A percentile compares a stretch with the other conserved stretches of the same genome.
Evolutionary conservation across 2,797 vertebrate genomes (phyloP).

Genomic region (Passerculus sandwichensis): DNA sequence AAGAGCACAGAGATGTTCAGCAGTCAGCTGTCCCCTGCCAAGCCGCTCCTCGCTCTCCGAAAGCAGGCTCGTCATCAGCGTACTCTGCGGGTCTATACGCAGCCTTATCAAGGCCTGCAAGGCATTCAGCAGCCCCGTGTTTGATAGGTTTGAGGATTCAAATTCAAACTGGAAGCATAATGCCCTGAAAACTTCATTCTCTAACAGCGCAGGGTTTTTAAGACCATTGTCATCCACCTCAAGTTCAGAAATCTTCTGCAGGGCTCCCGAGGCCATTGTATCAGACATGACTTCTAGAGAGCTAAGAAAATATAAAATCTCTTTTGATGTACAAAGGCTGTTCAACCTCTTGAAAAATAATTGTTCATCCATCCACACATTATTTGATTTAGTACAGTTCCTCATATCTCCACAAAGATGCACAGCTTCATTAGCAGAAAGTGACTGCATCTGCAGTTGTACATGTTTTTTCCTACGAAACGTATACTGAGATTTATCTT

Average conservation of each 20-base stretch:
- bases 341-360: constrained; percentile 72
- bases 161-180: constrained; percentile 84
- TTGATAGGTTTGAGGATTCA: constrained; percentile 77
- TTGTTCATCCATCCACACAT: constrained; percentile 69
- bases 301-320: constrained; percentile 81
- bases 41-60: constrained; percentile 83
- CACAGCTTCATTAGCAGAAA: constrained; percentile 48
- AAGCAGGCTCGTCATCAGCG: constrained; percentile 80
- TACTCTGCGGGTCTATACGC: constrained; percentile 80
- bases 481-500: not conserved
- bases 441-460: constrained; percentile 68
- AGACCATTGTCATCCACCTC: constrained; percentile 66
- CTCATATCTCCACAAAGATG: constrained; percentile 63
- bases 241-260: constrained; percentile 86
- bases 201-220: constrained; percentile 74
- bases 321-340: constrained; percentile 72
- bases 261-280: constrained; percentile 78
- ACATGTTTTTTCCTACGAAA: constrained; percentile 48
- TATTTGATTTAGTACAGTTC: constrained; percentile 52
- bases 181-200: constrained; percentile 76
- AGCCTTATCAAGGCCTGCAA: constrained; percentile 84
- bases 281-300: constrained; percentile 77
- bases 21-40: constrained; percentile 69
- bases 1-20: constrained; percentile 80
- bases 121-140: constrained; percentile 77